phyloP scores from a whole-genome alignment of 2,888 invertebrate genomes.

The Melolontha melolontha region DNA sequence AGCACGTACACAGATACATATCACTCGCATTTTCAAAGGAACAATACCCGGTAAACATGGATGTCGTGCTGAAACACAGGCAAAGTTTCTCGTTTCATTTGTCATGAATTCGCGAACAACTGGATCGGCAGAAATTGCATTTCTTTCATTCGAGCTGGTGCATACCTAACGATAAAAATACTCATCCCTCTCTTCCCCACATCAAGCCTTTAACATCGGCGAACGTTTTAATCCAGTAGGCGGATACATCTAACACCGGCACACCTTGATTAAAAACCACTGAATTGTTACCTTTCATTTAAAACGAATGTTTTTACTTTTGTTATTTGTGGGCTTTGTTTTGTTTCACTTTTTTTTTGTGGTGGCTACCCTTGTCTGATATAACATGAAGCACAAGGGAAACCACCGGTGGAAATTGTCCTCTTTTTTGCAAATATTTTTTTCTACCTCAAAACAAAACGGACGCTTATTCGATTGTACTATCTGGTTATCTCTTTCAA shows the following conservation, averaged over 20 bases:
- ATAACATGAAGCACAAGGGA: too few relatives aligned
- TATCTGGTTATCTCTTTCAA: background rate
- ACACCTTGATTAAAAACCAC: slow-evolving; percentile 25
- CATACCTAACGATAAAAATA: slow-evolving; percentile 2
- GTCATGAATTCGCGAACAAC: slow-evolving; percentile 2
- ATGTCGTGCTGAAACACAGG: slow-evolving; percentile 16
- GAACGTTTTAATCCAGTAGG: slow-evolving; percentile 1
- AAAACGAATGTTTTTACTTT: background rate
- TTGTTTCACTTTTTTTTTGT: slow-evolving; percentile 1
- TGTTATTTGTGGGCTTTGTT: slow-evolving; percentile 1
- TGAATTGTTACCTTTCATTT: slow-evolving; percentile 20
- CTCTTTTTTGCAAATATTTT: background rate
- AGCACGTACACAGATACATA: background rate
- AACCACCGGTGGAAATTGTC: slow-evolving; percentile 2
- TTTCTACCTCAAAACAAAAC: background rate
- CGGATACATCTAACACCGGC: slow-evolving; percentile 2
- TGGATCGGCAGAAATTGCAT: slow-evolving; percentile 17
- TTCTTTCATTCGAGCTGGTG: slow-evolving; percentile 22
- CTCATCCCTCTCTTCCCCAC: background rate
- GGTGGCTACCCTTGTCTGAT: slow-evolving; percentile 1
- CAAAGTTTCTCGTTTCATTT: slow-evolving; percentile 16
- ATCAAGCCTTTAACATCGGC: background rate
- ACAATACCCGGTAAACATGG: background rate
- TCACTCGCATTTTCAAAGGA: background rate
- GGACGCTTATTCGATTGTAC: slow-evolving; percentile 1